Evolutionary conservation across 2,797 vertebrate genomes (phyloP), one percentile per base, ranked within the genome.

Genomic region (Mastacembelus armatus): DNA sequence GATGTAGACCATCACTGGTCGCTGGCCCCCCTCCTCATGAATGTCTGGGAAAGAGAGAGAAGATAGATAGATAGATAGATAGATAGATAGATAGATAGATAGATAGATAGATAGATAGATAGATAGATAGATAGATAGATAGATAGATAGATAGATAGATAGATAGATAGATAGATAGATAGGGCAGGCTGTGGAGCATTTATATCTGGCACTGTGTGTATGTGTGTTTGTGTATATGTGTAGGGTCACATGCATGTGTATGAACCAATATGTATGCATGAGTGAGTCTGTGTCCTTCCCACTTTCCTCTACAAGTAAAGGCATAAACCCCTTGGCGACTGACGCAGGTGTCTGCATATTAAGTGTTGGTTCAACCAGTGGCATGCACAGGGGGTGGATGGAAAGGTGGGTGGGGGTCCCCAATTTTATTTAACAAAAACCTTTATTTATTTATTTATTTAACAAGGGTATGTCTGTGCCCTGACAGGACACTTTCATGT

Each of bases 1-100:
- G 78, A 98, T 96, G 7, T 97, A 99, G 30, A 99, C 96, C 97
- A 98, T 98, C 32, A 98, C 97, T 0, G 97, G 97, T 77, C 96
- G 95, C 87, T 94, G 94, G 51, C 92, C 95, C 55, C 94, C 94
- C 68, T 96, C 96, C 50, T 97, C 96, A 36, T 96, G 96, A 74
- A 96, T 95, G 86, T 98, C 96, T 96, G 90, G 54, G 79, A 81
- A 15, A 57, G n/a, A 49, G 30, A 58, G 4, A 22, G 10, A 39
- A 1, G 22, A 14, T 1, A 54, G 40, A 45, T 21, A n/a, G 56
- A 47, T n/a, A 52, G 10, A 21, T 5, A 66, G 64, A 56, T 19
- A 58, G 56, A 69, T 19, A 54, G 71, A 49, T 10, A 38, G 61
- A 58, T 10, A 45, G 68, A 56, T 8, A 48, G 49, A 57, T 16